A percentile compares a stretch with the other conserved stretches of the same genome.
phyloP scores from a whole-genome alignment of 2,888 invertebrate genomes.

The Tanytarsus gracilentus region DNA sequence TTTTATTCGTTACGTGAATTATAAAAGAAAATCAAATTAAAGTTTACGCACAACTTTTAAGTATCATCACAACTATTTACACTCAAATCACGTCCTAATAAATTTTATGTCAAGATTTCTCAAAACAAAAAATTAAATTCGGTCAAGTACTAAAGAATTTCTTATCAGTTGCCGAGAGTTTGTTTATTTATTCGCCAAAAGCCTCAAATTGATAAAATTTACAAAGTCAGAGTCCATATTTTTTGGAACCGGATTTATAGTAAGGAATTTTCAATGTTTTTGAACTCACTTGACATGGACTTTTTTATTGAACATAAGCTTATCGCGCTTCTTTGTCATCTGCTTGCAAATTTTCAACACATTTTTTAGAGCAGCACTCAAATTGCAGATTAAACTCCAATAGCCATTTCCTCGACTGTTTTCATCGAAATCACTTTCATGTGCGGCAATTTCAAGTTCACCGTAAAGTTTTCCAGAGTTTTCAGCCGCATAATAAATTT shows the following conservation, averaged over 20 bases:
- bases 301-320: conserved; percentile 3
- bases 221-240: not conserved
- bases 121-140: no score
- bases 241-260: not conserved
- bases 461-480: conserved; percentile 47
- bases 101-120: no score
- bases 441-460: conserved; percentile 57
- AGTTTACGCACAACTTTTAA: no score
- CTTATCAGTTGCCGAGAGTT: not conserved
- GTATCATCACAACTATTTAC: no score
- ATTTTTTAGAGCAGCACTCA: conserved; percentile 54
- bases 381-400: conserved; percentile 73
- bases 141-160: no score
- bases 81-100: no score
- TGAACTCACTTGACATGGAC: not conserved
- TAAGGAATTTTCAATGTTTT: not conserved
- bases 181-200: not conserved
- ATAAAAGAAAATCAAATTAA: no score
- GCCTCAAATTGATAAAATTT: no score
- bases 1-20: no score
- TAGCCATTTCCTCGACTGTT: conserved; percentile 87
- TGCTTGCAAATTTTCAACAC: not conserved
- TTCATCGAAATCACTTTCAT: conserved; percentile 72
- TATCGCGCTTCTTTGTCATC: not conserved
- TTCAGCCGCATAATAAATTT: not conserved